Conservation (phyloP, 2,888 invertebrate species). For the Leptogaster cylindrica region DNA sequence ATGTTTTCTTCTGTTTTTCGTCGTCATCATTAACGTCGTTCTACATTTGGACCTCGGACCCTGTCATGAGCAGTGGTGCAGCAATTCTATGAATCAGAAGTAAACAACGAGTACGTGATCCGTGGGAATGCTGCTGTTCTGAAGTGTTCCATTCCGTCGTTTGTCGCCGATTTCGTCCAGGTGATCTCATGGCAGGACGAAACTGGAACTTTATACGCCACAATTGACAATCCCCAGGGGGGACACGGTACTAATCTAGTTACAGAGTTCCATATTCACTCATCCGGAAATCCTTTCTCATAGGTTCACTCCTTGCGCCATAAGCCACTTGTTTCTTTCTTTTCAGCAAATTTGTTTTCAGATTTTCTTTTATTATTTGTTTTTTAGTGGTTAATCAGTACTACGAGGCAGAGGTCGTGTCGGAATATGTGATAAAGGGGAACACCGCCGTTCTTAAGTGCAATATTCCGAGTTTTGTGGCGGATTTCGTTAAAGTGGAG, state of each 20-base stretch:
- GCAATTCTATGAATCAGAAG: conserved; percentile 75
- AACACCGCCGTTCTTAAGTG: conserved; percentile 88
- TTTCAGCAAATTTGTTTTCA: conserved; percentile 24
- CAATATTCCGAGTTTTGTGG: conserved; percentile 88
- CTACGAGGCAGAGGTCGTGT: conserved; percentile 87
- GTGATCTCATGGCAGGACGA: conserved; percentile 76
- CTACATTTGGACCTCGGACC: not conserved
- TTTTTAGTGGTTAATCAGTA: conserved; percentile 83
- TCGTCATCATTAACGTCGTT: conserved; percentile 2
- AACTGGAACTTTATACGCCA: conserved; percentile 57
- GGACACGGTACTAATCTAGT: conserved; percentile 35
- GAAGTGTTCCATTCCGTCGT: conserved; percentile 77
- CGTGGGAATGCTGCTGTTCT: conserved; percentile 74
- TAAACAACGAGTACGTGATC: conserved; percentile 76
- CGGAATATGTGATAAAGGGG: conserved; percentile 87
- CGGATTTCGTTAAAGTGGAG: conserved; percentile 89
- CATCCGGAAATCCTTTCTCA: not conserved
- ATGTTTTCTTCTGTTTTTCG: conserved; percentile 12
- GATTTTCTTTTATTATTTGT: conserved; percentile 2
- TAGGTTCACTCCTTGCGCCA: not conserved
- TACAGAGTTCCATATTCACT: not conserved
- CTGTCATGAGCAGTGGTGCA: conserved; percentile 67
- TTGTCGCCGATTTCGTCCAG: conserved; percentile 75
- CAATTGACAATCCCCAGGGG: conserved; percentile 56
- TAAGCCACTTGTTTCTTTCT: not conserved